Evolutionary conservation across 2,797 vertebrate species (phyloP).

Genomic region (Propithecus perrieri): DNA sequence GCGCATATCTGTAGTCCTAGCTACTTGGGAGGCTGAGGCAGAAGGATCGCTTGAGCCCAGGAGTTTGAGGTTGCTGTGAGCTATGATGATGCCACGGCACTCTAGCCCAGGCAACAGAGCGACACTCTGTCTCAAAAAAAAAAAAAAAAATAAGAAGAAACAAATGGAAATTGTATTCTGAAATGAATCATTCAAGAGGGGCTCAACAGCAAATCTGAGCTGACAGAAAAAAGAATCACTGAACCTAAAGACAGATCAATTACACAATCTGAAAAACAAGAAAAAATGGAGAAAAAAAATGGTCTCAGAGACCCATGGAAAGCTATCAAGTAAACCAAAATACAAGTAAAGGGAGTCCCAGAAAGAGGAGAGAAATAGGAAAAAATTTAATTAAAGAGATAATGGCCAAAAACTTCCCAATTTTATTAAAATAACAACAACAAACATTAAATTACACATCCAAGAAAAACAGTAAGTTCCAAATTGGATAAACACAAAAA

Average conservation of each 20-base stretch:
- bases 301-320: not conserved
- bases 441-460: not conserved
- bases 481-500: constrained; percentile 25
- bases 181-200: constrained; percentile 35
- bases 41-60: too few species aligned
- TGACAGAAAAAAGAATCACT: not conserved
- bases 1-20: too few species aligned
- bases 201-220: constrained; percentile 5
- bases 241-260: not conserved
- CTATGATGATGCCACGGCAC: too few species aligned
- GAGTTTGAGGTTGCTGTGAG: too few species aligned
- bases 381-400: constrained; percentile 23
- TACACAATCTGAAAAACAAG: not conserved
- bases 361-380: not conserved
- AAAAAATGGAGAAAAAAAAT: not conserved
- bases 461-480: not conserved
- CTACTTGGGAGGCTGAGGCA: too few species aligned
- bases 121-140: too few species aligned
- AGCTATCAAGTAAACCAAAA: constrained; percentile 5
- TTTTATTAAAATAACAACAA: not conserved
- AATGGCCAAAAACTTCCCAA: not conserved
- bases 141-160: not conserved
- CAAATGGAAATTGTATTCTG: constrained; percentile 12
- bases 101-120: too few species aligned
- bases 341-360: not conserved